These are phyloP conservation scores for Cynopterus sphinx DNA, from an alignment of 2,797 vertebrate genomes.

Conservation along the genomic window DNA sequence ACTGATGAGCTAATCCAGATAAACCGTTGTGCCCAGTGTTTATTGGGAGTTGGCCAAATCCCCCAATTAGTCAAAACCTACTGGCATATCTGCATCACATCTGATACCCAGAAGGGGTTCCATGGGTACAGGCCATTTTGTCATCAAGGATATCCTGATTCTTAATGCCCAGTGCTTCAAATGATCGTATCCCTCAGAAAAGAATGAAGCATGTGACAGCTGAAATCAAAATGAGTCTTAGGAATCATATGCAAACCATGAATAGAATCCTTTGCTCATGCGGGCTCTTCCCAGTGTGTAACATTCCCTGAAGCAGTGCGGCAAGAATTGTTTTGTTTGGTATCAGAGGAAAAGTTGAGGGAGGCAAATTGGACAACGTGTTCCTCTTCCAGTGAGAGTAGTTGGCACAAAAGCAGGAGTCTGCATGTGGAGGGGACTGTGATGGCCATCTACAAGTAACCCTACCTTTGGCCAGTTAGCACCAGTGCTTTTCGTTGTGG, in stretches of 20 bases:
- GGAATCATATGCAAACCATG: background rate
- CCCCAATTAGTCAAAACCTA: background rate
- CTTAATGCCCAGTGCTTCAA: background rate
- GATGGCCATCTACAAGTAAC: background rate
- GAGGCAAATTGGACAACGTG: background rate
- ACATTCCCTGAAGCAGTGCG: conserved; percentile 58
- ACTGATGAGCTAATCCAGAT: background rate
- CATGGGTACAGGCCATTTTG: background rate
- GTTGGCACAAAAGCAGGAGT: background rate
- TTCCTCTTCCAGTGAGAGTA: conserved; percentile 38
- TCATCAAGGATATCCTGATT: background rate
- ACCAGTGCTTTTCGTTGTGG: background rate
- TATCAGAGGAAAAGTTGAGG: conserved; percentile 1
- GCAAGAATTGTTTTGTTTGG: conserved; percentile 48
- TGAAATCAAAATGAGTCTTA: background rate
- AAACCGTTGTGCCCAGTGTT: background rate
- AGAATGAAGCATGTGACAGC: background rate
- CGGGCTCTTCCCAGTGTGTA: conserved; percentile 33
- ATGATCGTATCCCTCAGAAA: background rate
- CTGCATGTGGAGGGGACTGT: background rate
- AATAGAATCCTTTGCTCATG: conserved; percentile 34
- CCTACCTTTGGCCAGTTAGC: background rate
- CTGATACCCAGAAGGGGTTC: background rate
- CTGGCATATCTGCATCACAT: too few species aligned
- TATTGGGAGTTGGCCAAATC: background rate